Percentiles rank a stretch among this genome's conserved stretches.
Conservation (phyloP, 2,888 invertebrate genomes). For the Gandaritis pyraliata region DNA sequence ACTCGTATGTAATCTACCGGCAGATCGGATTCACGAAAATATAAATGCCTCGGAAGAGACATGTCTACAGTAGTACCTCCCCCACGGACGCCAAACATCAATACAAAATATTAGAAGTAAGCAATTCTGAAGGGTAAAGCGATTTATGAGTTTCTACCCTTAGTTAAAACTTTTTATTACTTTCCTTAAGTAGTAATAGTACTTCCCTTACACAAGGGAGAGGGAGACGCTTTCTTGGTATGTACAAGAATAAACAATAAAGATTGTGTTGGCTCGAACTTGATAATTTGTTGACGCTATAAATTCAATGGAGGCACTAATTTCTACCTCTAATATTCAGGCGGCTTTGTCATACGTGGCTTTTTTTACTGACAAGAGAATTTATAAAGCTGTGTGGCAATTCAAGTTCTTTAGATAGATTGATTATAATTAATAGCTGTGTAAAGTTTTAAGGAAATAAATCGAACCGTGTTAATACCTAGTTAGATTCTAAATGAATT, state of each 20-base stretch:
- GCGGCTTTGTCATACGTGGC: conserved; percentile 47
- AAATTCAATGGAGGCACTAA: conserved; percentile 55
- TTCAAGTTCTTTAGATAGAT: conserved; percentile 49
- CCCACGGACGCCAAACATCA: conserved; percentile 32
- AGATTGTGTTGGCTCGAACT: conserved; percentile 47
- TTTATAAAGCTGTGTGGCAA: conserved; percentile 51
- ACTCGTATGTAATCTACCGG: conserved; percentile 22
- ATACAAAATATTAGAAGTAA: conserved; percentile 39
- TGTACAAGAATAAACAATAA: conserved; percentile 48
- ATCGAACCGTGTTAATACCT: conserved; percentile 41
- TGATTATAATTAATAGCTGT: conserved; percentile 49
- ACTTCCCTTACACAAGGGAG: conserved; percentile 42
- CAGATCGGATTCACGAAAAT: conserved; percentile 15
- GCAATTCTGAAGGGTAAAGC: conserved; percentile 46
- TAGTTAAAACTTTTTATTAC: conserved; percentile 54
- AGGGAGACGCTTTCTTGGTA: conserved; percentile 40
- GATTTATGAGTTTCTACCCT: conserved; percentile 51
- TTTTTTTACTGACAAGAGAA: conserved; percentile 52
- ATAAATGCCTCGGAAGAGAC: conserved; percentile 18
- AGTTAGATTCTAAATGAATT: conserved; percentile 25
- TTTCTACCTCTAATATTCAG: conserved; percentile 50
- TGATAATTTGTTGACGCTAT: conserved; percentile 55
- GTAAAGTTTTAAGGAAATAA: conserved; percentile 44
- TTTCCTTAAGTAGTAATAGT: conserved; percentile 45
- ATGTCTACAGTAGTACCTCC: conserved; percentile 22